Evolutionary conservation across 2,797 vertebrate genomes (phyloP), one percentile per base, ranked within the genome.

Genomic region (Sphenodon punctatus): DNA sequence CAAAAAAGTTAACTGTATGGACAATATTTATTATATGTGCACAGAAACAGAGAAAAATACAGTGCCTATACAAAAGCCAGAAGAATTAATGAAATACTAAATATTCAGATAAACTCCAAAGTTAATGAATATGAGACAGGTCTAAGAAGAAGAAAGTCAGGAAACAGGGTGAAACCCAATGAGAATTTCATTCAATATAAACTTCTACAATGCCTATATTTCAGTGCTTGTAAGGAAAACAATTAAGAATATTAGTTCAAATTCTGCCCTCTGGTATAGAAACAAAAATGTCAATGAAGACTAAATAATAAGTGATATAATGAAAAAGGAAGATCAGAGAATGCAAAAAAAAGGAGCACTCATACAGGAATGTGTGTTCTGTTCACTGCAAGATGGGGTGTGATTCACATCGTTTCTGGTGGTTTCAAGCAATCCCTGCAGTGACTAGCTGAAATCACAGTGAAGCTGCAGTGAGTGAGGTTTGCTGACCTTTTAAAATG

Each of bases 171-270:
- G 10, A 78, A 6, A 72, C 3, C 49, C 61, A 42, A 36, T 46
- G 89, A 74, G 82, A 77, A 90, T 36, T 34, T 34, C 34, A 34
- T 72, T 87, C 75, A 86, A 80, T 81, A 76, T 38, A 80, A 22
- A 49, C 66, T 77, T 88, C 42, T 72, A 49, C 58, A 84, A 3
- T 14, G 46, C 71, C 56, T 89, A 42, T 15, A 43, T 78, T 36
- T 85, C 38, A 69, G 32, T 86, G 25, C 84, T 84, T 20, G 7
- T 58, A 67, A 14, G 53, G 36, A 85, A 87, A 84, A 75, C 63
- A 85, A 69, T 77, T 83, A 75, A 90, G 66, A 22, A 42, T 53
- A 46, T 66, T 67, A 49, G 70, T 71, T 10, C 23, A 39, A 78
- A 75, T 75, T 55, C 27, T 38, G 64, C 43, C 70, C 53, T 56